Base-by-base conservation (phyloP, 2,113 vertebrate genomes). In the Vulpes vulpes region DNA sequence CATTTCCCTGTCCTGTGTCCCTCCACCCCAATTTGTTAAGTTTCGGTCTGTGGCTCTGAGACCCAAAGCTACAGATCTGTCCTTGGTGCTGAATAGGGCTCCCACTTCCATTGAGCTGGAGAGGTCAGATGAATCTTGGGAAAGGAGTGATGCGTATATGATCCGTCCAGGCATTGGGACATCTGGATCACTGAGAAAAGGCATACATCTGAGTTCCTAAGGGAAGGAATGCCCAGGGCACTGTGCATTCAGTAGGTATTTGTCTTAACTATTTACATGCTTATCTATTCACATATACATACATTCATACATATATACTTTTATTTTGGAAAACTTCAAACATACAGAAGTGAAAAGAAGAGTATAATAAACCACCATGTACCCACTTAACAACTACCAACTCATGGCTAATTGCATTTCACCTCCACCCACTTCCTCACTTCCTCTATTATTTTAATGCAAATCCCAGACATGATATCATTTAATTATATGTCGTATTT, bases 41-140 rank as follows among this genome's bases (percentile, higher is more conserved):
- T 69, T 90, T 64, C 96, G 90, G 91, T 73, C 80, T 69, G 17
- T 88, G 87, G 92, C 96, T 80, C 96, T 94, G 91, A 97, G 88
- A 85, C 30, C 27, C n/a, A n/a, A 5, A 6, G 8, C 1, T 11
- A 1, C 9, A 65, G 84, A 95, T 43, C 98, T 98, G 96, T 98
- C 98, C 98, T 95, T 95, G 97, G 97, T 98, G 83, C 98, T 98
- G 97, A 98, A 83, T 10, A 5, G 32, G 71, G 23, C 62, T 92
- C 65, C 38, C 16, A 8, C 43, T 30, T 60, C 32, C 62, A 8
- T 32, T 23, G 57, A 59, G 17, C 49, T 15, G 22, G 67, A 10
- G 38, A 94, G 69, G 62, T 59, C 15, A 8, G 49, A 79, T 23
- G 59, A 8, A 38, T 30, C 17, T 53, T 27, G 35, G 3, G 57